Evolutionary conservation across 2,797 vertebrate genomes (phyloP), one percentile per base, ranked within the genome.

Genomic region (Cryptoprocta ferox): DNA sequence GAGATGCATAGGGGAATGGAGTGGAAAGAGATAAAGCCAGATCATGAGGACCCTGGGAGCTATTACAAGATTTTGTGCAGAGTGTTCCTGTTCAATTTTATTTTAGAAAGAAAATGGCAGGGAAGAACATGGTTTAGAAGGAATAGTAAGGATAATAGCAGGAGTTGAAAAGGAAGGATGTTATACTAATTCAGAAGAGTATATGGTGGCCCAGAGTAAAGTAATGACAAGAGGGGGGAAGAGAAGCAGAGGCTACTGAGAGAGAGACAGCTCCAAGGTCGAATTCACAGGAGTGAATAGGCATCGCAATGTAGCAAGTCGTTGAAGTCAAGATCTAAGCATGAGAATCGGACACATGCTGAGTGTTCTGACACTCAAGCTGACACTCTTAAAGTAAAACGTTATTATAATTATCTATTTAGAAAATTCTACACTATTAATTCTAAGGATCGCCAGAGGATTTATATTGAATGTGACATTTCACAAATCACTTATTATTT

Each of bases 331-430:
- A 76, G 42, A 76, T 48, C 73, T 48, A 76, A 42, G 42, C 45
- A 32, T 2, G 42, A 18, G 19, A 76, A 76, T 2, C 48, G 26
- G 28, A 48, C 42, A 91, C 12, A 26, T 13, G 3, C 24, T 70
- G 16, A 82, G 48, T 94, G 32, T 63, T 10, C 37, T 65, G 45
- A 91, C 61, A 79, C 1, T 86, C 28, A 91, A 70, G 15, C 21
- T 59, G 56, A 59, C 59, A 89, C 48, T 32, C 45, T 82, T 95
- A 89, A 91, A 85, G 24, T 79, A 78, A 95, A 93, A 93, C 32
- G 11, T 53, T 82, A 73, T 28, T 89, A 88, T 68, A 53, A 53
- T 48, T 96, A 48, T 61, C 11, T 12, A 28, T 61, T 95, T 79
- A 81, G 59, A 88, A 88, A 88, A 93, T 90, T 76, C 42, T 56